phyloP scores from a whole-genome alignment of 2,797 vertebrate genomes.

The Distichodus sexfasciatus region DNA sequence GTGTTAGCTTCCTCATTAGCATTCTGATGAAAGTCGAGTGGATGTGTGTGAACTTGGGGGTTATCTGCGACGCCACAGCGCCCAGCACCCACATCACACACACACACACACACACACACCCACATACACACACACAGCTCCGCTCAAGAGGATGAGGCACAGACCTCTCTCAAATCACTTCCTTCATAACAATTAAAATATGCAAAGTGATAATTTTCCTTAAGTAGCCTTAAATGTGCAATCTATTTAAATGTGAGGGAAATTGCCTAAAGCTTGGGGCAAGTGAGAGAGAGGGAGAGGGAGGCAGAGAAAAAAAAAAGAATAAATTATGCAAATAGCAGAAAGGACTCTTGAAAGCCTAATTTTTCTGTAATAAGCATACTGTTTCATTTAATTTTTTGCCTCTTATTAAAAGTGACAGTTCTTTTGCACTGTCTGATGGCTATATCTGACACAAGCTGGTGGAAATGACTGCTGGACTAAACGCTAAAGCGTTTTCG shows the following conservation, averaged over 20 bases:
- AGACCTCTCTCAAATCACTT: conserved; percentile 99
- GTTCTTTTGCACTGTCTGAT: conserved; percentile 99
- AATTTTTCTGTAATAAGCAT: conserved; percentile 99
- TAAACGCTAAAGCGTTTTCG: conserved; percentile 97
- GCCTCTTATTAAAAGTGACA: conserved; percentile 99
- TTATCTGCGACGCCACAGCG: conserved; percentile 96
- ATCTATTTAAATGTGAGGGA: conserved; percentile 99
- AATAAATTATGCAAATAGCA: conserved; percentile 99
- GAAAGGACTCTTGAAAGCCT: conserved; percentile 99
- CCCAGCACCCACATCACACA: conserved; percentile 88
- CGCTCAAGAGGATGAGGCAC: conserved; percentile 96
- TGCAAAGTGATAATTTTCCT: conserved; percentile 99
- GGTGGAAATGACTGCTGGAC: conserved; percentile 90
- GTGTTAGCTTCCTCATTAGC: conserved; percentile 93
- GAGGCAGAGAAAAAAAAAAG: conserved; percentile 80
- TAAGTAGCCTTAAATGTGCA: conserved; percentile 99
- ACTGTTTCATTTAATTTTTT: conserved; percentile 99
- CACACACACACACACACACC: conserved; percentile 85
- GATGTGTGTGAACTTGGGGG: conserved; percentile 94
- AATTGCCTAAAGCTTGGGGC: conserved; percentile 98
- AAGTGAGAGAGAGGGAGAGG: conserved; percentile 64
- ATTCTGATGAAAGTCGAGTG: conserved; percentile 99
- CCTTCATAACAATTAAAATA: conserved; percentile 99
- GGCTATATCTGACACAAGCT: conserved; percentile 99
- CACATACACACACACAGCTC: conserved; percentile 81